Evolutionary conservation across 2,113 vertebrate genomes (phyloP), one percentile per base, ranked within the genome.

Genomic region (Heteronetta atricapilla): DNA sequence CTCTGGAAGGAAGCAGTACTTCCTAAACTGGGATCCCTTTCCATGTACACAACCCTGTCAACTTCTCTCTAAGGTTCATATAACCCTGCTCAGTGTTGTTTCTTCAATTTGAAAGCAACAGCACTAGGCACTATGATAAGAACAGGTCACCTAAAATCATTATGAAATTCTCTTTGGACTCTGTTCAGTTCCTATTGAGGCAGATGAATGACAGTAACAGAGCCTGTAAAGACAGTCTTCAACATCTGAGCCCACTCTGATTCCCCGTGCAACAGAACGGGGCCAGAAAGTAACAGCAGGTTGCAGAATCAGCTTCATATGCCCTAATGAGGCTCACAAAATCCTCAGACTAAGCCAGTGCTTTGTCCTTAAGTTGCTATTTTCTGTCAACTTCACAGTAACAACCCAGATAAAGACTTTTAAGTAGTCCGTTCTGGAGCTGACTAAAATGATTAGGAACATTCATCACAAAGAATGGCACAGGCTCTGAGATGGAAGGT

Each of bases 401-500:
- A 40, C 64, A 53, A 55, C 60, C 44, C 42, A 67, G 67, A 85
- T 26, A 52, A 48, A 68, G 68, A 92, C 46, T 72, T 50, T 33
- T 0, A 81, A 81, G 64, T 38, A 79, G 82, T 38, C 82, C 50
- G 31, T 66, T 59, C 50, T 25, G 3, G 59, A 94, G 68, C 82
- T 92, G 89, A 88, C 48, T 95, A 62, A 89, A 62, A 72, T 48
- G 58, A 93, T 81, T 69, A 86, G 44, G 80, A 93, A 81, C 52
- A 50, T 62, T 86, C 53, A 29, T 79, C 92, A 90, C 44, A 20
- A 29, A 69, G 82, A 73, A 88, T 29, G 68, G 76, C 88, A 76
- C 58, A 83, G 20, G 44, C 70, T 94, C n/a, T 58, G 58, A 90
- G 93, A 96, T 8, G 74, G 88, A 84, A 84, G 73, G 84, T 95